These are phyloP conservation scores for Sitta europaea DNA, from an alignment of 2,113 vertebrate genomes.

Conservation along the genomic window DNA sequence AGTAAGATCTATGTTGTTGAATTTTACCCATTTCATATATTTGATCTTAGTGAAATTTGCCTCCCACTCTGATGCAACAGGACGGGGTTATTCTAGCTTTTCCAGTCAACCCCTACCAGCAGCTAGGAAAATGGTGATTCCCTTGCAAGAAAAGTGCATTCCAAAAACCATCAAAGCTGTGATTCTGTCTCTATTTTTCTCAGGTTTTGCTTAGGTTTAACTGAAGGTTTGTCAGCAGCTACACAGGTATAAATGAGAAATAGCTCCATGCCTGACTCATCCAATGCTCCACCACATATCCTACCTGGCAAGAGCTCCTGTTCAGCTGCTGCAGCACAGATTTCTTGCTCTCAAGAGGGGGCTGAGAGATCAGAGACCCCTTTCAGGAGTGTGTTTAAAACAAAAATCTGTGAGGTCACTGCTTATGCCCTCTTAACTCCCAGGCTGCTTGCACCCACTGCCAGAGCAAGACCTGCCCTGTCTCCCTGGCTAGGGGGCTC, in stretches of 20 bases:
- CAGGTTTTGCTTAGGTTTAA: background rate
- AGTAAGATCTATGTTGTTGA: background rate
- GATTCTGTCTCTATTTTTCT: background rate
- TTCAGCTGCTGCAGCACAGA: background rate
- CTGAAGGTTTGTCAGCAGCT: background rate
- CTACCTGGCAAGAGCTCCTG: rapidly evolving
- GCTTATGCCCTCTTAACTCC: background rate
- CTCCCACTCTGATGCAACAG: background rate
- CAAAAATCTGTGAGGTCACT: background rate
- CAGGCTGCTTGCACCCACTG: background rate
- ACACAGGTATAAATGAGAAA: background rate
- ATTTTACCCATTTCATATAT: background rate
- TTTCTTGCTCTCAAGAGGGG: background rate
- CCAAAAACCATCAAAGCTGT: background rate
- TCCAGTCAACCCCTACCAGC: background rate
- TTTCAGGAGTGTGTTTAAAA: background rate
- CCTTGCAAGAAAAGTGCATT: background rate
- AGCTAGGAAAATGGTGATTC: background rate
- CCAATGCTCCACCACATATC: background rate
- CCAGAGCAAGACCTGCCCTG: background rate
- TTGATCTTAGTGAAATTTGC: background rate
- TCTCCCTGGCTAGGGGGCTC: background rate
- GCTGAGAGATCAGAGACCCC: background rate
- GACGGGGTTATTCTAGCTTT: background rate
- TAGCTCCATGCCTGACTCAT: background rate